These are phyloP conservation scores for Alauda arvensis DNA, from an alignment of 2,797 vertebrate genomes.

Conservation along the genomic window DNA sequence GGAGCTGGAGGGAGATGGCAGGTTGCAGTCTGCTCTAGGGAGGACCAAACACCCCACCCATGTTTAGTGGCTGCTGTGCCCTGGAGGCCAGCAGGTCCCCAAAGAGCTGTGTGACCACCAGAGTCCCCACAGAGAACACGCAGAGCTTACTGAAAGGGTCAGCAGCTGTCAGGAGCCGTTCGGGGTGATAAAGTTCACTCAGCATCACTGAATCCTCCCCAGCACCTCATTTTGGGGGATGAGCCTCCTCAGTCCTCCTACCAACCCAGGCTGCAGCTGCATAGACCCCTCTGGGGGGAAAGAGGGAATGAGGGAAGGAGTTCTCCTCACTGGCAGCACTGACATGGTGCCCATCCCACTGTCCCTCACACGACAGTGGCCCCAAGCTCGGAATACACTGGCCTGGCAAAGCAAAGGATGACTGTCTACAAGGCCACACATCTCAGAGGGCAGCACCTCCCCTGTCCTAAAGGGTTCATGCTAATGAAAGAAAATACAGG, in stretches of 20 bases:
- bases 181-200: not conserved
- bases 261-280: rapidly evolving
- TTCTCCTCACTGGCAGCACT: not conserved
- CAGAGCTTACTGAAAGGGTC: not conserved
- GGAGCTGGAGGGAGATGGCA: not conserved
- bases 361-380: rapidly evolving
- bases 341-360: rapidly evolving
- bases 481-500: not conserved
- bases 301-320: not conserved
- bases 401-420: not conserved
- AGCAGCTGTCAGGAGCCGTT: not conserved
- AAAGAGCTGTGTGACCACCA: not conserved
- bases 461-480: not conserved
- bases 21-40: rapidly evolving
- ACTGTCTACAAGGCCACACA: not conserved
- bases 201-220: not conserved
- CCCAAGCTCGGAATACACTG: not conserved
- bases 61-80: not conserved
- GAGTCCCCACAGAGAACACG: not conserved
- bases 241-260: not conserved
- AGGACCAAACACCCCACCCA: not conserved
- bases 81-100: not conserved
- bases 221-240: not conserved
- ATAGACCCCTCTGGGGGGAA: rapidly evolving
- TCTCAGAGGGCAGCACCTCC: not conserved